phyloP scores from a whole-genome alignment of 2,888 invertebrate species.

The Andrena praecox region DNA sequence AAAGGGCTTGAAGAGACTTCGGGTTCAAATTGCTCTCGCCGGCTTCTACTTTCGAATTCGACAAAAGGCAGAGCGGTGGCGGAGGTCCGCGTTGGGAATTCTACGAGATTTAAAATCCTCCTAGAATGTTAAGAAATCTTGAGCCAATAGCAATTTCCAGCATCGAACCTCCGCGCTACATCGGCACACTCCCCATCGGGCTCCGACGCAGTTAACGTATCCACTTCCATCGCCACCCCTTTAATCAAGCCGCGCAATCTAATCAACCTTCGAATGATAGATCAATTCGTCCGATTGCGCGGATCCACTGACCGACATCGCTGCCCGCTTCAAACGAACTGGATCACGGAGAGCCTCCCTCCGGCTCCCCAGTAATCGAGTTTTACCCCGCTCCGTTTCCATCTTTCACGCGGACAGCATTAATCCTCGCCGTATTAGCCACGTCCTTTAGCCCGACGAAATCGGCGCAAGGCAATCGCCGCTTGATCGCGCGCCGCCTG shows the following conservation, averaged over 20 bases:
- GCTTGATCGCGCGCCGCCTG: not conserved
- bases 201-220: not conserved
- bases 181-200: not conserved
- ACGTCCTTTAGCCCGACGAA: not conserved
- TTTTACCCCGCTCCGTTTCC: slow-evolving; percentile 4
- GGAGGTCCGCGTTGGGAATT: not conserved
- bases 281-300: slow-evolving; percentile 2
- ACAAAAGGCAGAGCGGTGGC: not conserved
- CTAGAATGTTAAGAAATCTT: not conserved
- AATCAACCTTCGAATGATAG: slow-evolving; percentile 9
- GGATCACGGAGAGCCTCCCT: not conserved
- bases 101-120: not conserved
- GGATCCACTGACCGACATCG: not conserved
- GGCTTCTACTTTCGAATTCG: not conserved
- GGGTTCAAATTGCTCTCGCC: not conserved
- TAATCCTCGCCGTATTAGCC: not conserved
- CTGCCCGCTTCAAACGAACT: not conserved
- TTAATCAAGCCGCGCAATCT: slow-evolving; percentile 20
- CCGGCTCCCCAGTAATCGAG: not conserved
- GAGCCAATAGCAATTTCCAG: not conserved
- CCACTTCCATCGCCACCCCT: not conserved
- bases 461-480: not conserved
- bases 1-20: not conserved
- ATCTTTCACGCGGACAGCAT: not conserved
- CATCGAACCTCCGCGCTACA: not conserved